Evolutionary conservation across 2,113 vertebrate species (phyloP).

Genomic region (Eretmodus cyanostictus): DNA sequence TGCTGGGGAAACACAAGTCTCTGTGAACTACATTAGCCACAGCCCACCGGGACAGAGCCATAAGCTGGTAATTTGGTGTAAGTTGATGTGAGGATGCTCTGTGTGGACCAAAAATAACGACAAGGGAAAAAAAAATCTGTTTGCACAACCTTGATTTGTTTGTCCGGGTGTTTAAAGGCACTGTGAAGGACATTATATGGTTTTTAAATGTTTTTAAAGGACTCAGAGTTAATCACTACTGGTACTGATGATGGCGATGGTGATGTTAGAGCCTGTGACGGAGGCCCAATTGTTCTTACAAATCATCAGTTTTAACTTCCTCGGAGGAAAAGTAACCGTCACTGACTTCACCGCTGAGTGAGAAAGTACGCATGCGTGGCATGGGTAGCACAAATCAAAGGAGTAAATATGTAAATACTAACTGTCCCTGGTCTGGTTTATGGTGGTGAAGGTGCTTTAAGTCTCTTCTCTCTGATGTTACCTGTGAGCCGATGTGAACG

Average conservation of each 20-base stretch:
- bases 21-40: slow-evolving; percentile 65
- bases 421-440: not conserved
- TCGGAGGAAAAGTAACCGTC: not conserved
- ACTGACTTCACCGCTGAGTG: not conserved
- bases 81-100: slow-evolving; percentile 36
- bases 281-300: not conserved
- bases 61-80: not conserved
- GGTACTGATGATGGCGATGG: not conserved
- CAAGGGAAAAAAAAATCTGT: not conserved
- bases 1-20: slow-evolving; percentile 80
- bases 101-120: not conserved
- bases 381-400: not conserved
- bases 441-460: not conserved
- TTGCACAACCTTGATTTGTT: not conserved
- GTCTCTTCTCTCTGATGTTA: slow-evolving; percentile 18
- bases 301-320: not conserved
- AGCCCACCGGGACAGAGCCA: not conserved
- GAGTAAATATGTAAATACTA: slow-evolving; percentile 23
- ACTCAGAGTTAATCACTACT: not conserved
- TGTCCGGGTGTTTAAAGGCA: not conserved
- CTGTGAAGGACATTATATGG: slow-evolving; percentile 10
- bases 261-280: not conserved
- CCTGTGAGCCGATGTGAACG: slow-evolving; percentile 14
- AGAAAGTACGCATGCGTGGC: not conserved
- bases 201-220: slow-evolving; percentile 25